Evolutionary conservation across 92 coral and sea anemone species (phyloP).

Genomic region (Paramuricea clavata): DNA sequence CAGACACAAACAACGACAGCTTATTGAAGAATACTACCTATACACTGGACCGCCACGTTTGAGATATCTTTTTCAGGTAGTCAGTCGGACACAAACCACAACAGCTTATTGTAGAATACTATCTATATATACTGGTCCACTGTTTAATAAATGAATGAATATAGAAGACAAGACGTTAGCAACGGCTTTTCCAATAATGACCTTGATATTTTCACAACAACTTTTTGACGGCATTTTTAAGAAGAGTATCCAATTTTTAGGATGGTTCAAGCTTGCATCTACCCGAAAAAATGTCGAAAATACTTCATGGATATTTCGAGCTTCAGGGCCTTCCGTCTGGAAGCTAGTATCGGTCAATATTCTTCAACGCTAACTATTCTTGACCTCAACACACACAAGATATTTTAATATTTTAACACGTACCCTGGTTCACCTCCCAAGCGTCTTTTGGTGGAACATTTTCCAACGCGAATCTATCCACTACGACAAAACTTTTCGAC

Average conservation of each 20-base stretch:
- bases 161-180: too few species aligned
- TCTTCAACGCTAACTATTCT: background rate
- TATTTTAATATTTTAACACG: background rate
- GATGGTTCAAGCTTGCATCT: background rate
- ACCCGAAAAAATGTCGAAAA: too few species aligned
- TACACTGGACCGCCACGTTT: background rate
- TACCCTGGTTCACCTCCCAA: slow-evolving; percentile 95
- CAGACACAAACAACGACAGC: background rate
- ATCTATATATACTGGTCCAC: too few species aligned
- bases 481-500: background rate
- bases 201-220: too few species aligned
- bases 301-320: background rate
- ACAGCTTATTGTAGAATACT: too few species aligned
- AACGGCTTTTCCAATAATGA: background rate
- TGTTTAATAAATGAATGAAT: too few species aligned
- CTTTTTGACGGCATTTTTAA: too few species aligned
- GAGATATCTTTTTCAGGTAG: too few species aligned
- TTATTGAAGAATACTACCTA: background rate
- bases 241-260: background rate
- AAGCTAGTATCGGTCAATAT: background rate
- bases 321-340: background rate
- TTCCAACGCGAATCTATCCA: background rate
- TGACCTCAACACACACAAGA: background rate
- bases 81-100: too few species aligned
- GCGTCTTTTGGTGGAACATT: slow-evolving; percentile 76